Conservation (phyloP, 2,113 vertebrate genomes). For the Donacobius atricapilla region DNA sequence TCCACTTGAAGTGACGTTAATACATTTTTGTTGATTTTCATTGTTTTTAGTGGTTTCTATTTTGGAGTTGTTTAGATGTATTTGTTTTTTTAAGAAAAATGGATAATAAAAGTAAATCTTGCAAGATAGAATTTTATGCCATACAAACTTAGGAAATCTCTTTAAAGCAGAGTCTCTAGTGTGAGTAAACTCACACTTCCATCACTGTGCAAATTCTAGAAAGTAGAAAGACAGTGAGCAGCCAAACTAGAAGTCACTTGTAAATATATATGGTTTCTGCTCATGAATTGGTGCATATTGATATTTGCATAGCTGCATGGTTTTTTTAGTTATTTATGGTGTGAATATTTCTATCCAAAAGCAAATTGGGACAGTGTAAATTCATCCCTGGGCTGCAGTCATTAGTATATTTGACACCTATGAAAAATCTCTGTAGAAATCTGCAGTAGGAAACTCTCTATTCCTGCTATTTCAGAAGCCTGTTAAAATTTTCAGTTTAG, state of each 20-base stretch:
- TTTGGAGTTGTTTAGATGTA: neutral
- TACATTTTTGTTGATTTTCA: neutral
- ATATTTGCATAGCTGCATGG: neutral
- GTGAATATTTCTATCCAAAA: neutral
- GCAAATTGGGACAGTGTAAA: neutral
- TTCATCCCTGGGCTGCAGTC: neutral
- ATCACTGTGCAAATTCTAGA: neutral
- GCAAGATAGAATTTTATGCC: neutral
- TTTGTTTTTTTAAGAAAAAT: accelerated
- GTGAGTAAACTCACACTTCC: neutral
- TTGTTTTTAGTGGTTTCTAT: neutral
- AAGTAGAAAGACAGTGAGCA: neutral
- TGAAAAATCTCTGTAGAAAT: neutral
- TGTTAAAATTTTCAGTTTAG: neutral
- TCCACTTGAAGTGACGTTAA: neutral
- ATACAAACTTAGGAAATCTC: neutral
- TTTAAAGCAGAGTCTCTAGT: neutral
- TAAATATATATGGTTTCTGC: neutral
- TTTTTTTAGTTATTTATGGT: neutral
- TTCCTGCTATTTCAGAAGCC: neutral
- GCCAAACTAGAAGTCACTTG: neutral
- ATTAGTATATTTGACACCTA: neutral
- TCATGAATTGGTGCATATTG: neutral
- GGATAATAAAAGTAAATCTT: neutral
- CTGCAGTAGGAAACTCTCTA: neutral